Conservation (phyloP, 2,888 invertebrate species). For the Arctia plantaginis region DNA sequence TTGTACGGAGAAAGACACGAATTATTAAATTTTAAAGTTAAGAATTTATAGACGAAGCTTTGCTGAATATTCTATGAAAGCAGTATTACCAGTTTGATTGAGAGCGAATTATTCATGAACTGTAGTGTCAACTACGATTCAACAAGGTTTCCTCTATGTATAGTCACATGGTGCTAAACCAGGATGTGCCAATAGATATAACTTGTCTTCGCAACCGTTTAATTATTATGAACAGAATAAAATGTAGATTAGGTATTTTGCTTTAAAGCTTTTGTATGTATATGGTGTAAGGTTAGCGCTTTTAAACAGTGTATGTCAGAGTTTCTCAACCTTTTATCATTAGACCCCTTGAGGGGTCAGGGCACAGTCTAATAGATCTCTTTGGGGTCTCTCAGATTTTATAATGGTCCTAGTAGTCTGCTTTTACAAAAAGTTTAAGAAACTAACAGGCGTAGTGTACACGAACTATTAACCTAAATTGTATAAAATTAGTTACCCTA, state of each 20-base stretch:
- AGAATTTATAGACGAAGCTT: neutral
- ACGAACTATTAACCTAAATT: constrained; percentile 7
- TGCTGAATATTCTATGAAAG: neutral
- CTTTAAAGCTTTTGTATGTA: neutral
- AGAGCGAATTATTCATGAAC: neutral
- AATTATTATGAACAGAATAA: neutral
- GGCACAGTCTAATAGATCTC: neutral
- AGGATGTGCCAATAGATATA: neutral
- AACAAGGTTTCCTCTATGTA: neutral
- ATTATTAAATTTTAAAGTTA: neutral
- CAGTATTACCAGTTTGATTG: too few species aligned
- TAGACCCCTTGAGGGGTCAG: neutral
- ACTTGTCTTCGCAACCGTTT: neutral
- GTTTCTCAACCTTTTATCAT: neutral
- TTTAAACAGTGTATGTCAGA: constrained; percentile 1
- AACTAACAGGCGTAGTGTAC: neutral
- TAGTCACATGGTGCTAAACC: neutral
- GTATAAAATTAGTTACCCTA: constrained; percentile 39
- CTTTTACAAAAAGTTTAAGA: neutral
- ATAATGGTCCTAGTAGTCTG: neutral
- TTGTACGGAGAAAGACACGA: neutral
- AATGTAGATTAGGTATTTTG: neutral
- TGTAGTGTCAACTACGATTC: neutral
- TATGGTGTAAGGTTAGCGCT: constrained; percentile 4
- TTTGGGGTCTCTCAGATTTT: neutral